Percentiles rank a stretch among this genome's conserved stretches.
Evolutionary conservation across 2,797 vertebrate species (phyloP).

Genomic region (Discoglossus pictus): DNA sequence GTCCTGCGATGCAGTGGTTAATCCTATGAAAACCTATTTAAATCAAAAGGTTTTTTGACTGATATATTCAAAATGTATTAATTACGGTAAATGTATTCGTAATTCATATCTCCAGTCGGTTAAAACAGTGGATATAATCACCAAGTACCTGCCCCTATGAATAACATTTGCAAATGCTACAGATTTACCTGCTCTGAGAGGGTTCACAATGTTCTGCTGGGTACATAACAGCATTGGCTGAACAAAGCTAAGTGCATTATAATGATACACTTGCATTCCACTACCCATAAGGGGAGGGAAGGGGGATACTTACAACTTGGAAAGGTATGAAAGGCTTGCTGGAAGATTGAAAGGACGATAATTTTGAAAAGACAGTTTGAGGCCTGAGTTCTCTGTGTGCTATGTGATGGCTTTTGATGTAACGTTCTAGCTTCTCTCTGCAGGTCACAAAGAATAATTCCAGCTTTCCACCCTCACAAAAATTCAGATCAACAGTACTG

Average conservation of each 20-base stretch:
- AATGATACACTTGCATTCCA: conserved; percentile 29
- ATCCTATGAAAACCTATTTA: too few relatives aligned
- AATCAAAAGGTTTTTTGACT: too few relatives aligned
- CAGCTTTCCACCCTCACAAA: conserved; percentile 8
- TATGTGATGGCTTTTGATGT: conserved; percentile 42
- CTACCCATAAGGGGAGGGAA: conserved; percentile 2
- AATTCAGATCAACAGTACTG: conserved; percentile 15
- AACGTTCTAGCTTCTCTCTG: conserved; percentile 33
- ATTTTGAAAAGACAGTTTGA: conserved; percentile 43
- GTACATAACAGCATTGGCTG: background rate
- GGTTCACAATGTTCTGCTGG: conserved; percentile 15
- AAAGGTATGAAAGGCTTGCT: conserved; percentile 36
- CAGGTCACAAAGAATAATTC: conserved; percentile 40
- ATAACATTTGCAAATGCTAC: too few relatives aligned
- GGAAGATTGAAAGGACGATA: conserved; percentile 38
- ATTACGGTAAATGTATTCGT: too few relatives aligned
- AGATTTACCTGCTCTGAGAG: background rate
- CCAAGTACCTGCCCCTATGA: too few relatives aligned
- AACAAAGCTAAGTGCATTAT: conserved; percentile 34
- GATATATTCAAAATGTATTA: too few relatives aligned
- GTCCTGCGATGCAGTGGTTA: too few relatives aligned
- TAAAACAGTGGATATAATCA: too few relatives aligned
- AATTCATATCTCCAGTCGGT: too few relatives aligned
- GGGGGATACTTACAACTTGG: conserved; percentile 25
- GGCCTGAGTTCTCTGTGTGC: conserved; percentile 15